phyloP scores from a whole-genome alignment of 2,797 vertebrate species.

The Telmatherina bonti region DNA sequence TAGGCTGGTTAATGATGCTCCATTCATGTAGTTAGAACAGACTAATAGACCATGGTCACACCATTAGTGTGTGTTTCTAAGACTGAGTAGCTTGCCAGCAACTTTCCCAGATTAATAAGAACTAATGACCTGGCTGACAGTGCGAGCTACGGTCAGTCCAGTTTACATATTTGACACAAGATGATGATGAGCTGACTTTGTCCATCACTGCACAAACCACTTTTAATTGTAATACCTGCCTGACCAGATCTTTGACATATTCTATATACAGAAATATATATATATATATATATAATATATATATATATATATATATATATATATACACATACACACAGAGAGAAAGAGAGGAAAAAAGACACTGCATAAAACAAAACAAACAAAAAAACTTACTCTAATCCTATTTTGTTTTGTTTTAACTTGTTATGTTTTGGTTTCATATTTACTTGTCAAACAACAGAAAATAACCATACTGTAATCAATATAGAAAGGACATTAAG shows the following conservation, averaged over 20 bases:
- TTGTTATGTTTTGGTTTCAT: background rate
- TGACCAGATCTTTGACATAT: slow-evolving; percentile 5
- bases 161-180: slow-evolving; percentile 31
- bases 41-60: slow-evolving; percentile 9
- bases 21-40: slow-evolving; percentile 5
- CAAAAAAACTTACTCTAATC: background rate
- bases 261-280: too few relatives aligned
- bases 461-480: background rate
- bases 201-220: slow-evolving; percentile 7
- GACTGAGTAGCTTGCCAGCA: slow-evolving; percentile 16
- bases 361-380: too few relatives aligned
- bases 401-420: background rate
- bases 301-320: too few relatives aligned
- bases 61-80: slow-evolving; percentile 4
- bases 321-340: too few relatives aligned
- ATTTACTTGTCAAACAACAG: background rate
- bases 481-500: background rate
- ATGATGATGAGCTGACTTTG: background rate
- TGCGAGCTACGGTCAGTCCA: slow-evolving; percentile 21
- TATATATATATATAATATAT: too few relatives aligned
- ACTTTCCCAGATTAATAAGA: slow-evolving; percentile 20
- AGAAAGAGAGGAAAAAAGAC: too few relatives aligned
- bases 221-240: background rate
- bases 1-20: slow-evolving; percentile 13
- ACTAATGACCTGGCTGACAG: slow-evolving; percentile 15